phyloP scores from a whole-genome alignment of 2,888 invertebrate genomes.

The Dynastes hyllus region DNA sequence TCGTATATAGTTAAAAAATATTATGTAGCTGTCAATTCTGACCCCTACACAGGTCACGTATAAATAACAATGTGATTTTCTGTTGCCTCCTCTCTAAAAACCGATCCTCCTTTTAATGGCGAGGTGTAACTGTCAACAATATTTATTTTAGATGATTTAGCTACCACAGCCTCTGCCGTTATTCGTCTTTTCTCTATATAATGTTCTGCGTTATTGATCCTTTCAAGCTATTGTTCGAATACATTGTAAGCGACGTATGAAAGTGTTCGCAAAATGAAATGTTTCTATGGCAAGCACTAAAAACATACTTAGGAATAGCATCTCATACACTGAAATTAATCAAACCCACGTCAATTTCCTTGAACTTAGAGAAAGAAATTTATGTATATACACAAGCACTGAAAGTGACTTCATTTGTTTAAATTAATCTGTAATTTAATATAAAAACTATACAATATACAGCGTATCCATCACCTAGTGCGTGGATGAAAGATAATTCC shows the following conservation, averaged over 20 bases:
- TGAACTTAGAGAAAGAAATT: too few relatives aligned
- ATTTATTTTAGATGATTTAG: slow-evolving; percentile 71
- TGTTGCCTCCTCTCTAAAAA: slow-evolving; percentile 64
- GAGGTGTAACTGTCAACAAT: slow-evolving; percentile 68
- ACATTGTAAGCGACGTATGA: slow-evolving; percentile 28
- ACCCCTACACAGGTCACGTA: slow-evolving; percentile 60
- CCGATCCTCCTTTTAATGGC: slow-evolving; percentile 54
- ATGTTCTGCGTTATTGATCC: slow-evolving; percentile 43
- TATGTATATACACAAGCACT: too few relatives aligned
- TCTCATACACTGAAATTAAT: too few relatives aligned
- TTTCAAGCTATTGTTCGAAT: slow-evolving; percentile 36
- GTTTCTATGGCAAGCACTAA: background rate
- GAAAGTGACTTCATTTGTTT: too few relatives aligned
- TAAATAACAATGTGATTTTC: slow-evolving; percentile 68
- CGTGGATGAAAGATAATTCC: too few relatives aligned
- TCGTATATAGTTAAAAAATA: slow-evolving; percentile 35
- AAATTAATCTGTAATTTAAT: too few relatives aligned
- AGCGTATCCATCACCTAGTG: too few relatives aligned
- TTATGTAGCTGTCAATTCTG: slow-evolving; percentile 56
- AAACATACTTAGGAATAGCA: background rate
- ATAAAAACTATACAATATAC: too few relatives aligned
- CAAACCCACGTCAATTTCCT: too few relatives aligned
- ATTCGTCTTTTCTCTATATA: slow-evolving; percentile 32
- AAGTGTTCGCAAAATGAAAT: background rate
- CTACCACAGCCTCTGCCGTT: slow-evolving; percentile 41